Evolutionary conservation across 1,140 invertebrate genomes (phyloP), one percentile per base, ranked within the genome.

Genomic region (Scaptodrosophila lebanonensis): DNA sequence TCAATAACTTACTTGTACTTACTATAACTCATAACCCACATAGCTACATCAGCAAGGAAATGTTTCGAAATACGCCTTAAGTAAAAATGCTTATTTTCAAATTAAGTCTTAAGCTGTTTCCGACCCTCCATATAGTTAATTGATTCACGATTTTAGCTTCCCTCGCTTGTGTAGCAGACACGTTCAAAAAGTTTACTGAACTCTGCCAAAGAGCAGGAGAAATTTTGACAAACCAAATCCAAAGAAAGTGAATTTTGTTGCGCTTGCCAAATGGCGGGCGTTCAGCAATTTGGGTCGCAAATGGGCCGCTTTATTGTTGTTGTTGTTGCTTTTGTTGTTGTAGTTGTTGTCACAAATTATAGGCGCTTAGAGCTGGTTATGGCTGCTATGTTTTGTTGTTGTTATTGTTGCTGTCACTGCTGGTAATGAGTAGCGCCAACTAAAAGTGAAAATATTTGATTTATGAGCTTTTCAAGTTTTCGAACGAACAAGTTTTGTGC

Each of bases 221-320:
- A 79, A 76, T 25, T 66, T 33, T 9, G n/a, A 13, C 11, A 9
- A 11, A 43, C 3, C 33, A 13, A 22, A 42, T 65, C 38, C 51
- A 77, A 79, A 79, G 75, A 79, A 82, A 82, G 75, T 79, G 69
- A 69, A 69, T 82, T 79, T 73, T 40, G 47, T 52, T 57, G 62
- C 50, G 63, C 52, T 65, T 47, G 42, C 39, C 45, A 62, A 47
- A 62, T 47, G 62, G 25, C 8, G 3, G 22, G 22, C 9, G n/a
- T n/a, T n/a, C n/a, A n/a, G n/a, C 15, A 77, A 77, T 66, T 59
- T 76, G 58, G 63, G 72, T 71, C 72, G 66, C 45, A 29, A 38
- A 48, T 22, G 35, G 25, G 44, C 16, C 27, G 22, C 25, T 12
- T 13, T n/a, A 8, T 38, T 48, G 44, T 30, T 22, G 15, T 40